Evolutionary conservation across 1,140 invertebrate genomes (phyloP).

Genomic region (Eriocheir sinensis): DNA sequence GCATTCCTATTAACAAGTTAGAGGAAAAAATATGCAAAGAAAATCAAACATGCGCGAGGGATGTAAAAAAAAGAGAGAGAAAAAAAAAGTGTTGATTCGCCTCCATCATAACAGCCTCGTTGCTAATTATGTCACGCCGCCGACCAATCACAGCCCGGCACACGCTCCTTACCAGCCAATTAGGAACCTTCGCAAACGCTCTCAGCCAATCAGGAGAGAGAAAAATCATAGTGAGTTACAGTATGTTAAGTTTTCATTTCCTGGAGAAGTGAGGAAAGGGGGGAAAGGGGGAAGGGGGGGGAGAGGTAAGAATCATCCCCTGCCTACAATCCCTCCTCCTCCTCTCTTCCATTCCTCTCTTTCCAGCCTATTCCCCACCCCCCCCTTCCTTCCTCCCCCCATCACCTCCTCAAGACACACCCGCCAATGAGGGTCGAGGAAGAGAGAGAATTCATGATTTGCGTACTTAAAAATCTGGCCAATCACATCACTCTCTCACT

Average conservation of each 20-base stretch:
- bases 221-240: background rate
- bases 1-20: background rate
- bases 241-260: background rate
- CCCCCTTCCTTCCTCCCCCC: background rate
- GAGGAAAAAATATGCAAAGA: background rate
- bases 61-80: background rate
- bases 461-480: background rate
- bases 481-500: background rate
- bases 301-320: background rate
- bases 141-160: background rate
- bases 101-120: background rate
- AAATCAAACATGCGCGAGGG: background rate
- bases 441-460: slow-evolving; percentile 25
- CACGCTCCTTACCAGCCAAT: background rate
- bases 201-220: background rate
- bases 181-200: background rate
- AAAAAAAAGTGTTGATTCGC: background rate
- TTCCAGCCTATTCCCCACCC: background rate
- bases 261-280: too few species aligned
- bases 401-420: background rate
- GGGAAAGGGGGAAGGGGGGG: too few species aligned
- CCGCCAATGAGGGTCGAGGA: background rate
- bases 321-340: background rate
- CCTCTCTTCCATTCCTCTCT: background rate
- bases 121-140: background rate